phyloP scores from a whole-genome alignment of 2,888 invertebrate genomes.

The Neria commutata region DNA sequence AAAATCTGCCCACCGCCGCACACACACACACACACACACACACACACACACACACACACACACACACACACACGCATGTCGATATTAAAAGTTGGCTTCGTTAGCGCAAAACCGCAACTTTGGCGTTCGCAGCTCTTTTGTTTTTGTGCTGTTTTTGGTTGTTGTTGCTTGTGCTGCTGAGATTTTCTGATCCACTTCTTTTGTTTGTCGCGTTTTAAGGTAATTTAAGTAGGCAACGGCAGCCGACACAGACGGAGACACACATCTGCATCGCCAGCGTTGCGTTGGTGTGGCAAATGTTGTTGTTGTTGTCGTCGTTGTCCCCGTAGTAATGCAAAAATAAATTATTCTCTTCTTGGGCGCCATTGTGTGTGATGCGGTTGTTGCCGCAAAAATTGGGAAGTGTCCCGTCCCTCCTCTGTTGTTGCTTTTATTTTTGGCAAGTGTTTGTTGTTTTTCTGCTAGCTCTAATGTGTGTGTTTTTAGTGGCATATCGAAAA shows the following conservation, averaged over 20 bases:
- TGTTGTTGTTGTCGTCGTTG: not conserved
- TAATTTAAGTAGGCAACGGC: constrained; percentile 28
- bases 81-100: no score
- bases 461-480: not conserved
- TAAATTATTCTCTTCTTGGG: no score
- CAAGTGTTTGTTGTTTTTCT: not conserved
- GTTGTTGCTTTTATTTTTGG: not conserved
- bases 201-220: constrained; percentile 3
- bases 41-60: constrained; percentile 8
- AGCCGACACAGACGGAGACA: constrained; percentile 11
- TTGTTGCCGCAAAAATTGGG: not conserved
- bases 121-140: not conserved
- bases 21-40: constrained; percentile 3
- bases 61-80: not conserved
- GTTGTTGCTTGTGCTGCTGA: not conserved
- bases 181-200: no score
- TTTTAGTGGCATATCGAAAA: not conserved
- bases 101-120: constrained; percentile 24
- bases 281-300: not conserved
- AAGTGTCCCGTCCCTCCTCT: not conserved
- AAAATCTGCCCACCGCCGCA: constrained; percentile 1
- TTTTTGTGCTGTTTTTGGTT: constrained; percentile 1
- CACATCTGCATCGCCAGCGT: constrained; percentile 21
- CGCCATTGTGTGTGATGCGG: not conserved
- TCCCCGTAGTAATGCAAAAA: no score